Evolutionary conservation across 1,140 invertebrate species (phyloP).

Genomic region (Galendromus occidentalis): DNA sequence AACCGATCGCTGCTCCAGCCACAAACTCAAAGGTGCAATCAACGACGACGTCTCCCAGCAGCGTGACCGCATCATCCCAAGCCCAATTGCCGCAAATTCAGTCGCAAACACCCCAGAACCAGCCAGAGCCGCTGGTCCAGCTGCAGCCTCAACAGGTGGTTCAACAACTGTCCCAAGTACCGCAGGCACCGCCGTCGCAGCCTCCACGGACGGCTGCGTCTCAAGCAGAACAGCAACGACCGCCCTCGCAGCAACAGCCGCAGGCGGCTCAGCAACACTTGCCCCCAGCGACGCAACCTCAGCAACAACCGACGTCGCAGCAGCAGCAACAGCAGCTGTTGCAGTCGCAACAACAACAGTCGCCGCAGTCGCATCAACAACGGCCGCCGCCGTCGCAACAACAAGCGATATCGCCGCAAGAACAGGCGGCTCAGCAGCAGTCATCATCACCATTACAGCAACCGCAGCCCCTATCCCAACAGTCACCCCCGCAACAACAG

Average conservation of each 20-base stretch:
- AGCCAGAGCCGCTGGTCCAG: constrained; percentile 14
- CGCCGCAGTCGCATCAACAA: background rate
- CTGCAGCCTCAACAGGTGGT: constrained; percentile 8
- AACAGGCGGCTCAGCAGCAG: constrained; percentile 22
- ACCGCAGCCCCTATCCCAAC: constrained; percentile 16
- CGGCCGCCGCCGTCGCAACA: constrained; percentile 15
- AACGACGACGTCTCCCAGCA: too few relatives aligned
- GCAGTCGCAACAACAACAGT: background rate
- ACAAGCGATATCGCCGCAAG: constrained; percentile 12
- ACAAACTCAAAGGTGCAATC: background rate
- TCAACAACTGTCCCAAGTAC: constrained; percentile 29
- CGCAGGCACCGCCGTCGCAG: constrained; percentile 29
- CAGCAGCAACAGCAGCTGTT: constrained; percentile 11
- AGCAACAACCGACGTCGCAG: background rate
- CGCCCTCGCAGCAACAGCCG: constrained; percentile 18
- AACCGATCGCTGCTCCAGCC: background rate
- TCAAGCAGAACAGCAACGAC: constrained; percentile 15
- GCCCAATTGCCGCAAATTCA: background rate
- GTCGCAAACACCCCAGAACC: constrained; percentile 13
- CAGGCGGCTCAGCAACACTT: background rate
- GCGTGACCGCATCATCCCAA: too few relatives aligned
- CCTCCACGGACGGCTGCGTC: constrained; percentile 17
- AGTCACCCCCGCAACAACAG: constrained; percentile 15
- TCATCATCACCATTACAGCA: constrained; percentile 17
- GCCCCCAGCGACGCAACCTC: background rate